Evolutionary conservation across 2,888 invertebrate species (phyloP).

Genomic region (Arge pagana): DNA sequence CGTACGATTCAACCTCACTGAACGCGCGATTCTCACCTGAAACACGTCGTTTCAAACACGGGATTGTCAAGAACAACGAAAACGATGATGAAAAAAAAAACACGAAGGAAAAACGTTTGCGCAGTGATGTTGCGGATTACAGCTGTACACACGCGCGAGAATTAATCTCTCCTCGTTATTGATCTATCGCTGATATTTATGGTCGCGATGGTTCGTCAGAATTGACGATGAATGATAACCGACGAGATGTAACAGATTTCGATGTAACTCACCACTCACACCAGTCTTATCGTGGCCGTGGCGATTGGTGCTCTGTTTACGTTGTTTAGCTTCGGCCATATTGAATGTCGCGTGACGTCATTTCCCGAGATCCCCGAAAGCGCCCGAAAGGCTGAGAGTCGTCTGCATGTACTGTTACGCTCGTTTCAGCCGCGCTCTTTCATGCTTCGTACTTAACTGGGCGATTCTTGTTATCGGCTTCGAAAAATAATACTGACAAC

Average conservation of each 20-base stretch:
- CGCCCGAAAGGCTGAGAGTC: no score
- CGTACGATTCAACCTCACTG: no score
- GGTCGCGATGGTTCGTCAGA: no score
- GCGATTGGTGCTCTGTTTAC: constrained; percentile 60
- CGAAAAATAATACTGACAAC: not conserved
- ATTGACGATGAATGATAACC: no score
- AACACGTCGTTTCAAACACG: no score
- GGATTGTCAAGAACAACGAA: no score
- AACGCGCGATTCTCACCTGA: no score
- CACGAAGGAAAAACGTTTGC: not conserved
- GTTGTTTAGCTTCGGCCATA: constrained; percentile 60
- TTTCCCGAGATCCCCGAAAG: no score
- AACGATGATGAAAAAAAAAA: not conserved
- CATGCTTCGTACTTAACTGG: not conserved
- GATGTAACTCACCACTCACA: constrained; percentile 28
- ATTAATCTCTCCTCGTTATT: no score
- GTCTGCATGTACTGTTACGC: constrained; percentile 32
- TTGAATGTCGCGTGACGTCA: constrained; percentile 50
- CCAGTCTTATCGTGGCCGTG: constrained; percentile 45
- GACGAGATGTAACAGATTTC: no score
- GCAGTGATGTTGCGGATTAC: constrained; percentile 21
- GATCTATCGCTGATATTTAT: no score
- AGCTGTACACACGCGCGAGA: constrained; percentile 7
- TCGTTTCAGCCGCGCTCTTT: not conserved
- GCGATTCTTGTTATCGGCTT: no score